These are phyloP conservation scores for Coboldia fuscipes DNA, from an alignment of 1,140 invertebrate species.

Conservation along the genomic window DNA sequence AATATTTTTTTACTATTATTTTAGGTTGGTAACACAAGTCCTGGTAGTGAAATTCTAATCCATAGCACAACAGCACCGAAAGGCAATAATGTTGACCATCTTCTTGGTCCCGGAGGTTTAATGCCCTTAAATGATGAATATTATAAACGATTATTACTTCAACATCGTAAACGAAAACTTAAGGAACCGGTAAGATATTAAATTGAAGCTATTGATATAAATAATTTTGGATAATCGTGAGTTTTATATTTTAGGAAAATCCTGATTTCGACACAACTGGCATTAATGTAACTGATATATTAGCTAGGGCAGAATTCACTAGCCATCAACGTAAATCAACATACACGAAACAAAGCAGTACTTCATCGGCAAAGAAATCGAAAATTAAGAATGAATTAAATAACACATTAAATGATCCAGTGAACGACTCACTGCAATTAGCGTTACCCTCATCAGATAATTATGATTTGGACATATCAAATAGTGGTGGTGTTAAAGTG, in stretches of 20 bases:
- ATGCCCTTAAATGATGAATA: conserved; percentile 17
- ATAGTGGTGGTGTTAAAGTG: too few species aligned
- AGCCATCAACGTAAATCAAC: conserved; percentile 7
- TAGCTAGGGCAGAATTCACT: conserved; percentile 16
- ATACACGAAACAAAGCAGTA: background rate
- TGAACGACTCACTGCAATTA: too few species aligned
- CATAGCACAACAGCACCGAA: conserved; percentile 23
- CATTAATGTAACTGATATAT: conserved; percentile 15
- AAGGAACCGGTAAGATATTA: conserved; percentile 25
- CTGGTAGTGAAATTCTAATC: conserved; percentile 25
- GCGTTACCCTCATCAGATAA: too few species aligned
- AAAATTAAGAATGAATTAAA: too few species aligned
- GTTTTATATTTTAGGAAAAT: conserved; percentile 15
- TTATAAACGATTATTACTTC: conserved; percentile 32
- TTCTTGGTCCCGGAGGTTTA: background rate
- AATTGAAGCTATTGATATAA: background rate
- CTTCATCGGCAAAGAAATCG: background rate
- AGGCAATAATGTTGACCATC: conserved; percentile 17
- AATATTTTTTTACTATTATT: conserved; percentile 5
- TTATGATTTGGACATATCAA: too few species aligned
- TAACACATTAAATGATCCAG: too few species aligned
- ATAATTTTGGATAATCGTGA: background rate
- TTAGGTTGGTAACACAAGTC: conserved; percentile 15
- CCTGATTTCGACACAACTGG: conserved; percentile 20
- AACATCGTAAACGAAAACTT: conserved; percentile 36